Evolutionary conservation across 2,888 invertebrate species (phyloP).

Genomic region (Sturmia bella): DNA sequence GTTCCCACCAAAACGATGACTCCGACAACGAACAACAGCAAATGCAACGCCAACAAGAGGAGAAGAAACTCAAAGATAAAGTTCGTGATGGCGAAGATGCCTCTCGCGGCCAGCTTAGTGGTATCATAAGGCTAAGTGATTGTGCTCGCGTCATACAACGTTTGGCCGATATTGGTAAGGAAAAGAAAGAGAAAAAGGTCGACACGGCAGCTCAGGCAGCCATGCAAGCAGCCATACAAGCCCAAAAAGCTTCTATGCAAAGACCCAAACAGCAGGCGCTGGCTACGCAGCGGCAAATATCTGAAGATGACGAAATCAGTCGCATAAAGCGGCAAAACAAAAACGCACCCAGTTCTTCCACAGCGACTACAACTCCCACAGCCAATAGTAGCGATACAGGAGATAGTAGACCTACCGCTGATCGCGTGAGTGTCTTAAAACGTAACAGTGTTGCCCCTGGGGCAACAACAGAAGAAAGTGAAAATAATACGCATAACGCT

Average conservation of each 20-base stretch:
- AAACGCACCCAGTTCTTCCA: conserved; percentile 83
- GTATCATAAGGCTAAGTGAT: conserved; percentile 92
- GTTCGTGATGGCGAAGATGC: conserved; percentile 95
- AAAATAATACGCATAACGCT: conserved; percentile 82
- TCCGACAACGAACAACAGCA: conserved; percentile 88
- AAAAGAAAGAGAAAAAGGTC: conserved; percentile 90
- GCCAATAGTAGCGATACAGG: conserved; percentile 82
- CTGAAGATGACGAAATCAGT: conserved; percentile 94
- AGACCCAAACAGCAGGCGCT: conserved; percentile 83
- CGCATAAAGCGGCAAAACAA: conserved; percentile 94
- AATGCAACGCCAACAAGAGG: conserved; percentile 85
- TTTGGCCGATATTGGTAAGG: conserved; percentile 89
- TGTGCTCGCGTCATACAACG: conserved; percentile 95
- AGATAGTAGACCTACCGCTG: conserved; percentile 83
- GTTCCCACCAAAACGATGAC: conserved; percentile 88
- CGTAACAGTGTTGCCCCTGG: conserved; percentile 74
- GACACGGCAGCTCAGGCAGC: conserved; percentile 84
- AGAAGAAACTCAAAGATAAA: conserved; percentile 85
- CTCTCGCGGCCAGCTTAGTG: conserved; percentile 92
- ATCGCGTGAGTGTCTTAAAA: conserved; percentile 83
- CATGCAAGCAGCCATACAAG: conserved; percentile 82
- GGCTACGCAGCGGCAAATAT: conserved; percentile 89
- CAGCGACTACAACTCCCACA: conserved; percentile 83
- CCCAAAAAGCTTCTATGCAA: conserved; percentile 83
- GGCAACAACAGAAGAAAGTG: conserved; percentile 83